phyloP scores from a whole-genome alignment of 2,113 vertebrate genomes.

The Capricornis sumatraensis region DNA sequence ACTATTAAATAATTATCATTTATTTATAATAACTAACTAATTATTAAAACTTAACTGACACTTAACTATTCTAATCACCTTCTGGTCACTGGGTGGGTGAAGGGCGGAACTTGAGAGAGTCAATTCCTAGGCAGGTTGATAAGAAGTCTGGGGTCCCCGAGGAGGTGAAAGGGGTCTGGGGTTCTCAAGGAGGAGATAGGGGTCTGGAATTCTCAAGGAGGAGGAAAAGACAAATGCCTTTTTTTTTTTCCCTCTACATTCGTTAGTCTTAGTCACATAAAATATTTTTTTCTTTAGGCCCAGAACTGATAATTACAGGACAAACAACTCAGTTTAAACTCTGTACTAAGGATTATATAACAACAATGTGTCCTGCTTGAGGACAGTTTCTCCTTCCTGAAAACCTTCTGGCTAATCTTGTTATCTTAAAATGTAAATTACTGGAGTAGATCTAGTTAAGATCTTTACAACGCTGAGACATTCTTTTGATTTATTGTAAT shows the following conservation, averaged over 20 bases:
- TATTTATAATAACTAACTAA: background rate
- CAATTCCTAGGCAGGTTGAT: background rate
- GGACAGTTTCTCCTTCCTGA: background rate
- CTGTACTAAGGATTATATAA: background rate
- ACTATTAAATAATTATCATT: background rate
- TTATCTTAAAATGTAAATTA: background rate
- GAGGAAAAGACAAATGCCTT: background rate
- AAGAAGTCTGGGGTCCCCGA: background rate
- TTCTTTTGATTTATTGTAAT: background rate
- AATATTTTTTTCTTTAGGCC: background rate
- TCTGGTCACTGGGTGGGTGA: background rate
- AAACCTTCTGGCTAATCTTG: background rate
- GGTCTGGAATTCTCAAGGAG: background rate
- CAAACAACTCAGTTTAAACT: background rate
- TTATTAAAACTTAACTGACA: background rate
- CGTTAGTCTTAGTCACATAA: background rate
- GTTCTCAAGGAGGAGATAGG: background rate
- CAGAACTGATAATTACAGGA: background rate
- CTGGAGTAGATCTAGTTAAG: background rate
- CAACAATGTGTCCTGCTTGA: background rate
- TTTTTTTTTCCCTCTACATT: background rate
- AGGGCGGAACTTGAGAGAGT: background rate
- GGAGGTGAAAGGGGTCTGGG: background rate
- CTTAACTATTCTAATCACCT: background rate
- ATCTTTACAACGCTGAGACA: background rate